phyloP scores from a whole-genome alignment of 2,113 vertebrate species.

The Oreotrochilus melanogaster region DNA sequence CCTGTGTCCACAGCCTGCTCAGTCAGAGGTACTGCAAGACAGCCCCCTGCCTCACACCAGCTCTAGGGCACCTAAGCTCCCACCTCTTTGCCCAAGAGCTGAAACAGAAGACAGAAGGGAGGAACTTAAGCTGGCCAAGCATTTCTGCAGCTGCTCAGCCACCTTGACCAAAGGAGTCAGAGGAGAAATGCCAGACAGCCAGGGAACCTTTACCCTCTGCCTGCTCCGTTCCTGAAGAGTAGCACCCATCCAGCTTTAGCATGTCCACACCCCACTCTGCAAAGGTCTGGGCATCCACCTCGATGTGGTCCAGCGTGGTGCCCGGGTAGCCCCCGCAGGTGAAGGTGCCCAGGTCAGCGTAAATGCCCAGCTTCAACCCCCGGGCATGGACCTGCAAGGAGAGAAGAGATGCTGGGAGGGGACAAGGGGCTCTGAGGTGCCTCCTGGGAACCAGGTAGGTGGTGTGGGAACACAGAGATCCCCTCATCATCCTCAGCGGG shows the following conservation, averaged over 20 bases:
- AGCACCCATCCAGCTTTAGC: slow-evolving; percentile 94
- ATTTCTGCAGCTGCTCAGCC: fast-evolving
- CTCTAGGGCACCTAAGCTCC: neutral
- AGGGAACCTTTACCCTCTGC: slow-evolving; percentile 77
- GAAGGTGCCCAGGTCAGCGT: slow-evolving; percentile 86
- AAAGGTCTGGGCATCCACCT: slow-evolving; percentile 88
- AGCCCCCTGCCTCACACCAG: neutral
- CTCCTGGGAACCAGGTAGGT: neutral
- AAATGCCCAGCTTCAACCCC: slow-evolving; percentile 94
- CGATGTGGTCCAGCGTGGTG: slow-evolving; percentile 83
- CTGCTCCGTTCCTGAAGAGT: slow-evolving; percentile 79
- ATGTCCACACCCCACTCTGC: slow-evolving; percentile 93
- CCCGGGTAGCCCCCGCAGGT: slow-evolving; percentile 91
- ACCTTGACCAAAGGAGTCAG: neutral
- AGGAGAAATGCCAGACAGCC: neutral
- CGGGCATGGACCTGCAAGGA: slow-evolving; percentile 81
- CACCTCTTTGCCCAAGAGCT: neutral
- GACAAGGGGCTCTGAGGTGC: fast-evolving
- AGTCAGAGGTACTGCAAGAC: neutral
- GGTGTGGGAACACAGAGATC: neutral
- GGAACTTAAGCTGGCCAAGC: fast-evolving
- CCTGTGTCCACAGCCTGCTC: neutral
- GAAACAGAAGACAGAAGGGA: neutral
- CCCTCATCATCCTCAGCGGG: neutral
- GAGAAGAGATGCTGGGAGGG: neutral